Base-by-base conservation (phyloP, 2,888 invertebrate species). In the Beris morrisii region DNA sequence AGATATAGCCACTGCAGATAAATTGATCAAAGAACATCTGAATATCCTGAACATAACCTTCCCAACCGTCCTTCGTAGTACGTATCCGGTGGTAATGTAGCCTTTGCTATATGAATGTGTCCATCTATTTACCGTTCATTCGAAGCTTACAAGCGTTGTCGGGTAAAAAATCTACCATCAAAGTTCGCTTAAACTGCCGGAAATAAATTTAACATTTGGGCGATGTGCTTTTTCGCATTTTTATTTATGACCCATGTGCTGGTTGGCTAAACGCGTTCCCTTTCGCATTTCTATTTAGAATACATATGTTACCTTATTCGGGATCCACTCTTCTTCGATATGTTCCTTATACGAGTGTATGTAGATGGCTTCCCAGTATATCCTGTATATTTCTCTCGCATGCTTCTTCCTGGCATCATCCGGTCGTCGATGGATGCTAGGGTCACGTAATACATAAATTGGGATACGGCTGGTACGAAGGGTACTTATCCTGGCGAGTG, bases 391-490 rank as follows among this genome's bases (percentile, higher is more conserved):
- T 38, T 13, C 6, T 15, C 48, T 48, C 48, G n/a, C n/a, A 48
- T 48, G 13, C n/a, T 13, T 12, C 13, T 48, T 13, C 12, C 48
- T 11, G 48, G 5, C 48, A n/a, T 5, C 15, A 12, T 12, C 6
- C 13, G n/a, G 13, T 61, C 52, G 43, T 13, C 22, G 15, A 22
- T 22, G 31, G 22, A 11, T 5, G 61, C 32, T 12, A 9, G 22
- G 68, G 68, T 66, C 68, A 68, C 68, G 68, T 68, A 68, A 64
- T 57, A 66, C 68, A 68, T 66, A 66, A 68, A 68, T 63, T 66
- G 68, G 55, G 56, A 57, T 58, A 63, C 57, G 64, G 45, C 63
- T 66, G 50, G 57, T 55, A 48, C 30, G 54, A 65, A 38, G 53
- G 55, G 63, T 68, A 63, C 68, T 68, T 66, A 68, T 68, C 68